Evolutionary conservation across 64 coral and sea anemone genomes (phyloP).

Genomic region (Montipora sp.): DNA sequence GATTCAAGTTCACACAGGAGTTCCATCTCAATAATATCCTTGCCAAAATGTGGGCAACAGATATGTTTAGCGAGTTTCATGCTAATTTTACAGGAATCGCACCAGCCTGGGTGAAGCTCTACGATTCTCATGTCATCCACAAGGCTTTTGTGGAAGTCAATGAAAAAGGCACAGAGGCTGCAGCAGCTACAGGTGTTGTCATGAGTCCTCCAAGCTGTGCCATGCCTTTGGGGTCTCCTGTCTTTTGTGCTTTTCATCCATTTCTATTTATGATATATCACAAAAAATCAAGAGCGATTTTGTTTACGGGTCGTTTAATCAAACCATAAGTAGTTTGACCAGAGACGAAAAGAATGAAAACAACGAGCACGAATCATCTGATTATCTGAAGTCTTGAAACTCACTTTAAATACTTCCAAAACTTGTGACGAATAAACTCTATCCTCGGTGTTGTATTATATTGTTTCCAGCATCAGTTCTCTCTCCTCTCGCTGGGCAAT

Average conservation of each 20-base stretch:
- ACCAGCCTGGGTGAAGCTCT: slow-evolving; percentile 59
- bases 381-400: neutral
- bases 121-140: slow-evolving; percentile 83
- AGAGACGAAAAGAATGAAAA: no score
- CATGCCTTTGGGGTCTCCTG: slow-evolving; percentile 15
- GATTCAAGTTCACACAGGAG: slow-evolving; percentile 75
- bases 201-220: slow-evolving; percentile 10
- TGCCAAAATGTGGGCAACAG: slow-evolving; percentile 48
- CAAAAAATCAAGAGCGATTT: slow-evolving; percentile 62
- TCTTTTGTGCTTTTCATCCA: slow-evolving; percentile 80
- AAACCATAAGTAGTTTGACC: neutral
- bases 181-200: slow-evolving; percentile 77
- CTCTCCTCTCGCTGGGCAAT: no score
- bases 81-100: slow-evolving; percentile 93
- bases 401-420: no score
- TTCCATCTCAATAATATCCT: slow-evolving; percentile 81
- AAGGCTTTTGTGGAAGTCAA: slow-evolving; percentile 96
- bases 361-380: neutral
- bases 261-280: slow-evolving; percentile 86
- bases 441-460: no score
- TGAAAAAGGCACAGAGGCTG: slow-evolving; percentile 91
- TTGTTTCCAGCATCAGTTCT: no score
- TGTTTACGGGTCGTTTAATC: slow-evolving; percentile 84
- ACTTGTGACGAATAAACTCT: no score
- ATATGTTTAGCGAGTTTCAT: slow-evolving; percentile 66